Percentiles rank a stretch among this genome's conserved stretches.
Evolutionary conservation across 2,797 vertebrate species (phyloP).

Genomic region (Lepilemur septentrionalis): DNA sequence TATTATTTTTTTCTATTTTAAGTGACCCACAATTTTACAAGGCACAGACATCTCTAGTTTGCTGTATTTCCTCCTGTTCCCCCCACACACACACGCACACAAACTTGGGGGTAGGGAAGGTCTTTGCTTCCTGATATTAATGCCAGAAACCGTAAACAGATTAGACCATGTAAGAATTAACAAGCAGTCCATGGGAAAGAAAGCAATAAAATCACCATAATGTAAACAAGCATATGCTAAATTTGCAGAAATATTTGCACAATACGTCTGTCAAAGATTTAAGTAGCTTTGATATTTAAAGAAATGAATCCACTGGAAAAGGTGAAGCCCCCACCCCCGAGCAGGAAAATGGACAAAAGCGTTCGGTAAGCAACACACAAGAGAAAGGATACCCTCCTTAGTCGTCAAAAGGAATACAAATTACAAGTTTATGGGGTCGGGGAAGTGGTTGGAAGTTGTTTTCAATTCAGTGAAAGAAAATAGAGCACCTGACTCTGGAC

Average conservation of each 20-base stretch:
- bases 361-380: background rate
- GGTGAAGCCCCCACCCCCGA: background rate
- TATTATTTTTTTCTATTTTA: background rate
- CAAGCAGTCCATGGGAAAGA: background rate
- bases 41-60: background rate
- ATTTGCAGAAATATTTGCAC: slow-evolving; percentile 15
- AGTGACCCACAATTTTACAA: background rate
- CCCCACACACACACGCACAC: background rate
- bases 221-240: background rate
- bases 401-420: background rate
- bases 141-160: background rate
- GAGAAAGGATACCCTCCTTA: background rate
- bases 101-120: background rate
- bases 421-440: background rate
- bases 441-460: background rate
- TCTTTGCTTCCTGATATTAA: background rate
- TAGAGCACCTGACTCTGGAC: fast-evolving
- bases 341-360: background rate
- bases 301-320: background rate
- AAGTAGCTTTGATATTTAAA: background rate
- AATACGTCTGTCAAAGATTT: background rate
- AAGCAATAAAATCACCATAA: background rate
- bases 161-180: background rate
- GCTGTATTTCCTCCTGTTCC: background rate
- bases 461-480: background rate